Conservation (phyloP, 2,797 vertebrate genomes). For the Miichthys miiuy region DNA sequence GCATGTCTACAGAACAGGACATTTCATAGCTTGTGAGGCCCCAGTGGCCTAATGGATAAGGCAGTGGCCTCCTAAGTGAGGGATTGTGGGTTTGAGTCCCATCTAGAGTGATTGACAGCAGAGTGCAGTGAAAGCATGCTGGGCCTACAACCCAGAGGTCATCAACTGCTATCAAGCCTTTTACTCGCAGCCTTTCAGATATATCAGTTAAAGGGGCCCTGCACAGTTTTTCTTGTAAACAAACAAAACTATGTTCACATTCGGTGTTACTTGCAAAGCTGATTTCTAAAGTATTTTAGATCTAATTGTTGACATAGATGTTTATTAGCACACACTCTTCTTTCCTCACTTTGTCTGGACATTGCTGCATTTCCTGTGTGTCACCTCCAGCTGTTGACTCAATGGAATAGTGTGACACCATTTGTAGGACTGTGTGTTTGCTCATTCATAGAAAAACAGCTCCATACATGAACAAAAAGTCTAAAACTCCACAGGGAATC, state of each 20-base stretch:
- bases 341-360: too few species aligned
- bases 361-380: neutral
- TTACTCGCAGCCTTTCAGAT: too few species aligned
- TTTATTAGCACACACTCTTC: neutral
- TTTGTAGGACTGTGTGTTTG: neutral
- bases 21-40: neutral
- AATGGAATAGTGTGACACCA: neutral
- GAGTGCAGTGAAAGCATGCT: too few species aligned
- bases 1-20: neutral
- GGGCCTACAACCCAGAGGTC: too few species aligned
- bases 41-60: constrained; percentile 76
- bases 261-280: neutral
- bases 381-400: neutral
- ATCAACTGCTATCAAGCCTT: too few species aligned
- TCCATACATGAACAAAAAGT: neutral
- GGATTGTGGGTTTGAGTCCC: constrained; percentile 82
- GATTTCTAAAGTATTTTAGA: constrained; percentile 5
- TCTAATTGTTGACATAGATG: neutral
- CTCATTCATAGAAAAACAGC: neutral
- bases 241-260: neutral
- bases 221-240: too few species aligned
- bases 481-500: neutral
- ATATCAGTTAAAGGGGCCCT: too few species aligned
- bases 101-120: neutral
- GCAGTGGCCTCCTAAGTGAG: constrained; percentile 80